A percentile compares a stretch with the other conserved stretches of the same genome.
Evolutionary conservation across 2,888 invertebrate genomes (phyloP).

Genomic region (Lysandra coridon): DNA sequence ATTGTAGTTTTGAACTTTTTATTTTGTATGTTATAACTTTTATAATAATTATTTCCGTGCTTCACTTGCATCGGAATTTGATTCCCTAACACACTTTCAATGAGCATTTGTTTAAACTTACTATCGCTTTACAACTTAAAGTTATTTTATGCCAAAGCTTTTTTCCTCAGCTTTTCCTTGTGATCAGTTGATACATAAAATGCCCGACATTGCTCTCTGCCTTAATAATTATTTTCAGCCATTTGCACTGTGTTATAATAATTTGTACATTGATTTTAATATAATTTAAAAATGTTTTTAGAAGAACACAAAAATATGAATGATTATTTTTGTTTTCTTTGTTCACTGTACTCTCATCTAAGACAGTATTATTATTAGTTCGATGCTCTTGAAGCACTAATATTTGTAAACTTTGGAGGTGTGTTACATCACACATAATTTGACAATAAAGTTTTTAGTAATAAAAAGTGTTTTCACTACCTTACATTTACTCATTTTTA

Average conservation of each 20-base stretch:
- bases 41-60: conserved; percentile 60
- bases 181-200: neutral
- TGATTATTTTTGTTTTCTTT: neutral
- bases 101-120: neutral
- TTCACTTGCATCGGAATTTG: conserved; percentile 54
- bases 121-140: conserved; percentile 21
- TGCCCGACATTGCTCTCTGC: neutral
- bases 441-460: conserved; percentile 70
- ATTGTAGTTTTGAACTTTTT: conserved; percentile 61
- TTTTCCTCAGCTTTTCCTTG: neutral
- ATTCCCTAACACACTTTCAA: neutral
- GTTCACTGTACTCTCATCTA: neutral
- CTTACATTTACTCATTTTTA: too few relatives aligned
- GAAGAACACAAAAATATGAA: conserved; percentile 14
- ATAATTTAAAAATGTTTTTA: neutral
- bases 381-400: conserved; percentile 64
- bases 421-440: conserved; percentile 58
- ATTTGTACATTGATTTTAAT: conserved; percentile 7
- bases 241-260: neutral
- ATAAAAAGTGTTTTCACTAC: conserved; percentile 41
- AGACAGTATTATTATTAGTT: conserved; percentile 60
- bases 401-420: conserved; percentile 55
- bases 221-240: neutral
- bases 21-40: conserved; percentile 66
- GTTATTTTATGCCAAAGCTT: conserved; percentile 31